phyloP scores from a whole-genome alignment of 1,140 invertebrate genomes.

The Leptinotarsa lineolata region DNA sequence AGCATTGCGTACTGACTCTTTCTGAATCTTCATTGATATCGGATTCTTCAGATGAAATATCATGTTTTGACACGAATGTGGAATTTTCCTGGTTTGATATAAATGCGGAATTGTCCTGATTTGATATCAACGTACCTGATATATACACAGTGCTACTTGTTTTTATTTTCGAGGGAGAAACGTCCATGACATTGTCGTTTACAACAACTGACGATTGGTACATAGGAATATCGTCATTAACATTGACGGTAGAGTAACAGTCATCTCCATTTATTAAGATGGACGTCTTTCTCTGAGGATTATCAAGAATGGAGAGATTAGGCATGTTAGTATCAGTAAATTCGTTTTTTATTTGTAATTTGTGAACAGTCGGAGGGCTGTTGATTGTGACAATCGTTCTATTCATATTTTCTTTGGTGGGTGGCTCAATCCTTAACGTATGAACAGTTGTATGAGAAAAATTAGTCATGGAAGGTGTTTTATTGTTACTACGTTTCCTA shows the following conservation, averaged over 20 bases:
- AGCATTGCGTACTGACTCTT: background rate
- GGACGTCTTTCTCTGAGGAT: conserved; percentile 69
- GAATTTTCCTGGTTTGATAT: conserved; percentile 3
- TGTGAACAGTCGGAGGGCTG: conserved; percentile 58
- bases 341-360: conserved; percentile 63
- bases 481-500: conserved; percentile 50
- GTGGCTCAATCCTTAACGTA: conserved; percentile 34
- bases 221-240: conserved; percentile 64
- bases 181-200: conserved; percentile 55
- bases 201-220: conserved; percentile 72
- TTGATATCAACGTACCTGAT: conserved; percentile 38
- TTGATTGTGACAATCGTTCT: conserved; percentile 54
- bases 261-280: conserved; percentile 76
- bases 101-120: background rate
- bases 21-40: background rate
- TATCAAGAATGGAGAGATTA: conserved; percentile 49
- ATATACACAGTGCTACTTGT: conserved; percentile 53
- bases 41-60: background rate
- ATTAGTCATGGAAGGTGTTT: conserved; percentile 39
- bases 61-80: background rate
- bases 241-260: conserved; percentile 69
- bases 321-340: conserved; percentile 42
- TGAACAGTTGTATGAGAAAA: conserved; percentile 10
- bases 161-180: conserved; percentile 30
- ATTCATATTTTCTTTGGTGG: conserved; percentile 36